A percentile compares a stretch with the other conserved stretches of the same genome.
Conservation (phyloP, 92 coral and sea anemone genomes). For the Heteractis magnifica region DNA sequence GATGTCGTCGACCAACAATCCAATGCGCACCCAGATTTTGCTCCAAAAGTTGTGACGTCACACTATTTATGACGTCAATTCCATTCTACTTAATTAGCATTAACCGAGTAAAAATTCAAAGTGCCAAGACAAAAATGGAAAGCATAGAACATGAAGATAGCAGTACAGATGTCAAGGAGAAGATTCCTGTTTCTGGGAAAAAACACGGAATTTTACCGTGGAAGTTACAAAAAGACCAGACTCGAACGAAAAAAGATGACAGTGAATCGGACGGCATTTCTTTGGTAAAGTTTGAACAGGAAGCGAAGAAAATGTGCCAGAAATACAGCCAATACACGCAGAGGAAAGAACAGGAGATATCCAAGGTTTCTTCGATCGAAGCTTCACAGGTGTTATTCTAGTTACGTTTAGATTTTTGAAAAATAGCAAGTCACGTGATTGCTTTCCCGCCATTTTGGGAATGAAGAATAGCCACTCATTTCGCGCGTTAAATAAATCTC, state of each 20-base stretch:
- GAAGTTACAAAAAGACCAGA: neutral
- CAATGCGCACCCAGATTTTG: neutral
- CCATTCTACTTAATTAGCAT: neutral
- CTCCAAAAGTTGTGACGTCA: neutral
- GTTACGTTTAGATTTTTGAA: neutral
- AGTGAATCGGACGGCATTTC: neutral
- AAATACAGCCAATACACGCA: conserved; percentile 8
- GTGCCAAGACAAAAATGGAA: neutral
- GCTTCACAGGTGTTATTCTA: neutral
- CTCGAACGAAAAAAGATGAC: conserved; percentile 2
- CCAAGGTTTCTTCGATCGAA: neutral
- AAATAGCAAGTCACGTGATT: too few species aligned
- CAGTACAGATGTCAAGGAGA: conserved; percentile 5
- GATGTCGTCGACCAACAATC: neutral
- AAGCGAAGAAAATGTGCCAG: conserved; percentile 19
- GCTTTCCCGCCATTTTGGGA: too few species aligned
- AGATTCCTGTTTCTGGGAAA: conserved; percentile 8
- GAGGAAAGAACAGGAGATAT: conserved; percentile 20
- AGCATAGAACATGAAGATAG: neutral
- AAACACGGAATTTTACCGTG: conserved; percentile 13
- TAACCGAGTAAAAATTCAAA: neutral
- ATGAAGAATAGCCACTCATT: too few species aligned
- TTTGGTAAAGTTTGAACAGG: conserved; percentile 14
- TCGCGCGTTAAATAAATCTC: too few species aligned
- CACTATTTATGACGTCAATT: neutral